A percentile compares a stretch with the other conserved stretches of the same genome.
Conservation (phyloP, 1,140 invertebrate genomes). For the Eumeta japonica region DNA sequence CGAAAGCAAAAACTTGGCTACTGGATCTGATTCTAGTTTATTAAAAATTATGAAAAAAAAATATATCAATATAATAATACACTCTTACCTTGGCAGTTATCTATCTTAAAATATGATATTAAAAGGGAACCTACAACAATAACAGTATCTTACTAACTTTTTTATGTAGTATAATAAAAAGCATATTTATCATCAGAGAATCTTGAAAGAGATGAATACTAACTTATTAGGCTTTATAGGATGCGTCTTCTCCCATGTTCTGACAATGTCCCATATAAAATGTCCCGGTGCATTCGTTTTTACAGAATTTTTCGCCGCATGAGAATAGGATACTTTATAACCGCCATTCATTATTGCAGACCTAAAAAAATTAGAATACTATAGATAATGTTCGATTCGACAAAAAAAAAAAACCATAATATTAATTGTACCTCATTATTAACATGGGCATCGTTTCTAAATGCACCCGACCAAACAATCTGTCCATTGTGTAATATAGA, state of each 20-base stretch:
- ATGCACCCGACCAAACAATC: slow-evolving; percentile 65
- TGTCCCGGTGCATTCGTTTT: slow-evolving; percentile 90
- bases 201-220: too few species aligned
- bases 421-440: slow-evolving; percentile 60
- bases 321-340: slow-evolving; percentile 89
- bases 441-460: slow-evolving; percentile 65
- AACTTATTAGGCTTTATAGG: slow-evolving; percentile 59
- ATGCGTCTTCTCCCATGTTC: slow-evolving; percentile 73
- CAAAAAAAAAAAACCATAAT: slow-evolving; percentile 3
- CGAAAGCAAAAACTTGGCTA: slow-evolving; percentile 61
- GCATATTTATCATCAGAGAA: too few species aligned
- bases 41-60: neutral
- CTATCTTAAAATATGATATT: slow-evolving; percentile 8
- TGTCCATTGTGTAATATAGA: slow-evolving; percentile 80
- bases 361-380: slow-evolving; percentile 56
- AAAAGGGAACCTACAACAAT: neutral
- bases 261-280: slow-evolving; percentile 92
- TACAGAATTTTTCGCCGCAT: slow-evolving; percentile 82
- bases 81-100: neutral
- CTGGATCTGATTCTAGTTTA: slow-evolving; percentile 43
- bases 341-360: slow-evolving; percentile 94
- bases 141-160: slow-evolving; percentile 6
- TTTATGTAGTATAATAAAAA: too few species aligned
- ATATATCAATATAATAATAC: neutral
- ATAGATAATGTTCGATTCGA: neutral